Conservation (phyloP, 2,113 vertebrate genomes). For the Psephotus haematonotus region DNA sequence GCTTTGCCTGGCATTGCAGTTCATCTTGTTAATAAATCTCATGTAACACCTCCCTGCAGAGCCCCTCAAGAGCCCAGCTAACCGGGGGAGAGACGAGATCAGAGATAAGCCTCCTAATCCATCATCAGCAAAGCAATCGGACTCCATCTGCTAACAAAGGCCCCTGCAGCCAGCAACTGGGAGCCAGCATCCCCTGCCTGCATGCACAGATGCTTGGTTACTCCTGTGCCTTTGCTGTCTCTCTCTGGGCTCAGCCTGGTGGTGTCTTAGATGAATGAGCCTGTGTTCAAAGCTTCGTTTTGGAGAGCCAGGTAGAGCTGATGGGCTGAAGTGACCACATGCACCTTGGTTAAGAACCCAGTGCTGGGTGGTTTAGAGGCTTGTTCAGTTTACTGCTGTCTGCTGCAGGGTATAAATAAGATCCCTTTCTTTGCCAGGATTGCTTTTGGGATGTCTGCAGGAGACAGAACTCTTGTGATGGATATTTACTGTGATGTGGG, state of each 20-base stretch:
- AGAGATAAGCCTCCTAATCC: slow-evolving; percentile 33
- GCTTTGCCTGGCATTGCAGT: background rate
- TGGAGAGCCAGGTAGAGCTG: background rate
- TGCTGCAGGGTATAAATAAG: background rate
- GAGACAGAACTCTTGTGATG: background rate
- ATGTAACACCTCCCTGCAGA: background rate
- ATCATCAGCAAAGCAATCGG: slow-evolving; percentile 2
- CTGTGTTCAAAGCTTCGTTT: background rate
- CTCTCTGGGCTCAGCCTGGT: background rate
- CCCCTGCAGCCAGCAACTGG: background rate
- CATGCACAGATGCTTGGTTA: background rate
- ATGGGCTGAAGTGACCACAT: background rate
- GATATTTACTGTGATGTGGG: background rate
- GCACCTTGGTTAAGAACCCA: background rate
- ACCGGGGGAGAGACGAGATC: slow-evolving; percentile 8
- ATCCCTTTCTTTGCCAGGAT: background rate
- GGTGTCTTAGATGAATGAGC: background rate
- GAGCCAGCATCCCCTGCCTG: background rate
- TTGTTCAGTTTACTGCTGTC: background rate
- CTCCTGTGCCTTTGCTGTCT: accelerated
- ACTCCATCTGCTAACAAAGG: slow-evolving; percentile 9
- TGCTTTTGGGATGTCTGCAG: background rate
- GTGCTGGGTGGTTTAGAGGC: background rate
- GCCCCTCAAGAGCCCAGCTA: slow-evolving; percentile 2
- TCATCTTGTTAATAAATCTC: slow-evolving; percentile 48